A percentile compares a stretch with the other conserved stretches of the same genome.
Evolutionary conservation across 2,888 invertebrate genomes (phyloP).

Genomic region (Oscheius sp.): DNA sequence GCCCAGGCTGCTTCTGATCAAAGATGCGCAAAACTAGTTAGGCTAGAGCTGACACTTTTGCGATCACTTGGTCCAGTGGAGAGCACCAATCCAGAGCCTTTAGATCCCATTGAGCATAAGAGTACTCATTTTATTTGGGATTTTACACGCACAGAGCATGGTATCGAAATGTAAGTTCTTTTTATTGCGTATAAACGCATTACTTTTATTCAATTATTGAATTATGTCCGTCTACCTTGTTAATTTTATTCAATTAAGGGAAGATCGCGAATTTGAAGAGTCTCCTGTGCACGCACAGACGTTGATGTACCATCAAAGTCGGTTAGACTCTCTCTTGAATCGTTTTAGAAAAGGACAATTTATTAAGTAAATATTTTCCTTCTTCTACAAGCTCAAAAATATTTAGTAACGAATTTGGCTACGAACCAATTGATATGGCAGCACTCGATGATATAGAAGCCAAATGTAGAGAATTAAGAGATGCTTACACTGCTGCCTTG

Average conservation of each 20-base stretch:
- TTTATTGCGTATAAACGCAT: too few species aligned
- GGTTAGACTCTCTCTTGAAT: background rate
- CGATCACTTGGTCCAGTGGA: background rate
- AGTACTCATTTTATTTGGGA: too few species aligned
- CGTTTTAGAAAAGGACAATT: background rate
- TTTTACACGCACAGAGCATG: too few species aligned
- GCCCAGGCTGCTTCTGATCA: conserved; percentile 35
- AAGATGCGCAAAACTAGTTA: conserved; percentile 35
- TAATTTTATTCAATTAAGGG: too few species aligned
- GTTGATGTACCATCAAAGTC: background rate
- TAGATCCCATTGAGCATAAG: too few species aligned
- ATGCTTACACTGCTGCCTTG: conserved; percentile 2
- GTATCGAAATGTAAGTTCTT: too few species aligned
- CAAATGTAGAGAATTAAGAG: background rate
- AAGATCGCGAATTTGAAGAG: background rate
- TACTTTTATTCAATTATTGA: too few species aligned
- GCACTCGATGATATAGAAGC: conserved; percentile 10
- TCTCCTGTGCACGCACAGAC: background rate
- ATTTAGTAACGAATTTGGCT: background rate
- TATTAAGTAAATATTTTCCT: background rate
- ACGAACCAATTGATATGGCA: background rate
- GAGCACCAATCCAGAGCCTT: too few species aligned
- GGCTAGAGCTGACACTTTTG: conserved; percentile 30
- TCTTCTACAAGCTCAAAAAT: background rate
- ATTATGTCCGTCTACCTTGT: too few species aligned